Conservation (phyloP, 2,888 invertebrate species). For the Stegana nigrithorax region DNA sequence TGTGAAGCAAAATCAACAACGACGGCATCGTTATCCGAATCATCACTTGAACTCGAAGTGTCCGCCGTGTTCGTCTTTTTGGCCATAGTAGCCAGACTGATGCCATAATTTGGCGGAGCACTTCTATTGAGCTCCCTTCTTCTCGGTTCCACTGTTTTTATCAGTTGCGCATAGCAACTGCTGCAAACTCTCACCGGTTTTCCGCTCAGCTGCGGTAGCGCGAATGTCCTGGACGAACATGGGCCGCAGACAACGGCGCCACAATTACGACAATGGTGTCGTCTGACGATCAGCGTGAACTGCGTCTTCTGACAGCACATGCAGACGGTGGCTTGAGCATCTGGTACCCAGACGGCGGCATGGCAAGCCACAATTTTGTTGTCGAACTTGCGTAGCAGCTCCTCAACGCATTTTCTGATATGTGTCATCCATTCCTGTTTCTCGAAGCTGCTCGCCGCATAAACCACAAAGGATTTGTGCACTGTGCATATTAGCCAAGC, state of each 20-base stretch:
- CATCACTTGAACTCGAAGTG: conserved; percentile 68
- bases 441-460: conserved; percentile 96
- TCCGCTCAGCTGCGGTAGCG: conserved; percentile 91
- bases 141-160: no score
- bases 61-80: conserved; percentile 45
- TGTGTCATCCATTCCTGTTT: conserved; percentile 99
- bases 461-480: conserved; percentile 99
- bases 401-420: conserved; percentile 97
- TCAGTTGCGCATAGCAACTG: conserved; percentile 90
- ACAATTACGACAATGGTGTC: conserved; percentile 98
- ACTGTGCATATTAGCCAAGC: conserved; percentile 98
- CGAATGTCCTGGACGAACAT: conserved; percentile 92
- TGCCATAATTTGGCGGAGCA: no score
- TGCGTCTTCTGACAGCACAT: conserved; percentile 98
- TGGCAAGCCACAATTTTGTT: conserved; percentile 93
- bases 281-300: conserved; percentile 81
- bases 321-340: conserved; percentile 88
- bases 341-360: conserved; percentile 99
- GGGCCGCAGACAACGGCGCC: conserved; percentile 97
- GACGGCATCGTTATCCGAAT: conserved; percentile 66
- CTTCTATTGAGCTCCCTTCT: no score
- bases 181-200: conserved; percentile 96
- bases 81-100: no score
- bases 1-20: conserved; percentile 53
- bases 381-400: conserved; percentile 95